Conservation (phyloP, 2,797 vertebrate species). For the Odontamblyopus lacepedii region DNA sequence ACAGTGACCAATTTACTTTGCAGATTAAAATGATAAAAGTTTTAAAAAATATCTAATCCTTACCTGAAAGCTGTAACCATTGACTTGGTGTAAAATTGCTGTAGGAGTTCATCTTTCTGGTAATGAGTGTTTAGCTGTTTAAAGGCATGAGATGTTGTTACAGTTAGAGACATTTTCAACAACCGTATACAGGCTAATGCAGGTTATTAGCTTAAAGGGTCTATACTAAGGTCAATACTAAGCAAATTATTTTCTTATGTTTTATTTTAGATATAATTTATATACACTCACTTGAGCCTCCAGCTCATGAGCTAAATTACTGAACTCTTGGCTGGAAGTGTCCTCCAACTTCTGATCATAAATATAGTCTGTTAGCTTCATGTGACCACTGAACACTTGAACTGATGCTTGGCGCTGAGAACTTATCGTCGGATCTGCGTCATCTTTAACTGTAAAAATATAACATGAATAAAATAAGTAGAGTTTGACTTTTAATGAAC, state of each 20-base stretch:
- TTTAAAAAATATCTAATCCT: conserved; percentile 2
- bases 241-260: too few relatives aligned
- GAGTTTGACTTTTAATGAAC: conserved; percentile 19
- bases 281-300: conserved; percentile 68
- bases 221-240: too few relatives aligned
- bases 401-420: neutral
- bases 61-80: conserved; percentile 81
- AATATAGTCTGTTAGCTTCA: conserved; percentile 45
- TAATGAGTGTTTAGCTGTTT: conserved; percentile 67
- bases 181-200: neutral
- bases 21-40: neutral
- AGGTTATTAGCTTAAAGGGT: neutral
- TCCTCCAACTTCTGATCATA: conserved; percentile 67
- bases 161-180: conserved; percentile 2
- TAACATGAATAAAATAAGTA: neutral
- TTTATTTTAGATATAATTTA: too few relatives aligned
- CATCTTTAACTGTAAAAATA: conserved; percentile 59
- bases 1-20: neutral
- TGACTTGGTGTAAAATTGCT: conserved; percentile 69
- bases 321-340: conserved; percentile 58
- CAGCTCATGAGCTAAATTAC: conserved; percentile 45
- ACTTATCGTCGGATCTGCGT: neutral
- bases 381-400: conserved; percentile 74
- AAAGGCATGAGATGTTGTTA: conserved; percentile 23
- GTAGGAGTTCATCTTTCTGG: conserved; percentile 63